Conservation (phyloP, 2,797 vertebrate species). For the Sphenodon punctatus region DNA sequence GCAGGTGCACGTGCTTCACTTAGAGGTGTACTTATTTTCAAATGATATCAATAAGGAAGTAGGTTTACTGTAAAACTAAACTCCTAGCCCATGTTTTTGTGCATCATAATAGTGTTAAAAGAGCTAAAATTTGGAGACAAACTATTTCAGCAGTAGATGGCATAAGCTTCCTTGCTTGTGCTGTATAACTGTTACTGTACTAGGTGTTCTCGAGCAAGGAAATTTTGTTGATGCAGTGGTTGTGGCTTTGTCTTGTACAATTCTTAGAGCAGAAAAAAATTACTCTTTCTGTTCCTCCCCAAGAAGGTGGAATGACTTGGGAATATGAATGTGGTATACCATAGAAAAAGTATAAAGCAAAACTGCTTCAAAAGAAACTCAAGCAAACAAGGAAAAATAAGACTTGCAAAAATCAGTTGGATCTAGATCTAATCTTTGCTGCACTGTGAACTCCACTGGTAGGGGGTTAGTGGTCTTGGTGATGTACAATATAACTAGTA, state of each 20-base stretch:
- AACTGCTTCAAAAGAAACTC: too few relatives aligned
- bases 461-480: neutral
- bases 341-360: too few relatives aligned
- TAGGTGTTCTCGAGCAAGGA: too few relatives aligned
- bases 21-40: slow-evolving; percentile 2
- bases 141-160: neutral
- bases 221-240: neutral
- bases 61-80: too few relatives aligned
- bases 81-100: too few relatives aligned
- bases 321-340: too few relatives aligned
- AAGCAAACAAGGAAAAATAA: too few relatives aligned
- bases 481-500: neutral
- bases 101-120: too few relatives aligned
- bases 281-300: neutral
- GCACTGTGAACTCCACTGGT: neutral
- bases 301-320: too few relatives aligned
- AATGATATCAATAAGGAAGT: neutral
- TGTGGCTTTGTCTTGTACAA: neutral
- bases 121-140: neutral
- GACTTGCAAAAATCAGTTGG: too few relatives aligned
- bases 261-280: neutral
- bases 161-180: neutral
- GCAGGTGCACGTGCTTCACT: too few relatives aligned
- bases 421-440: neutral
- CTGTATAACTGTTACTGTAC: neutral